Evolutionary conservation across 1,140 invertebrate genomes (phyloP), one percentile per base, ranked within the genome.

Genomic region (Apis dorsata): DNA sequence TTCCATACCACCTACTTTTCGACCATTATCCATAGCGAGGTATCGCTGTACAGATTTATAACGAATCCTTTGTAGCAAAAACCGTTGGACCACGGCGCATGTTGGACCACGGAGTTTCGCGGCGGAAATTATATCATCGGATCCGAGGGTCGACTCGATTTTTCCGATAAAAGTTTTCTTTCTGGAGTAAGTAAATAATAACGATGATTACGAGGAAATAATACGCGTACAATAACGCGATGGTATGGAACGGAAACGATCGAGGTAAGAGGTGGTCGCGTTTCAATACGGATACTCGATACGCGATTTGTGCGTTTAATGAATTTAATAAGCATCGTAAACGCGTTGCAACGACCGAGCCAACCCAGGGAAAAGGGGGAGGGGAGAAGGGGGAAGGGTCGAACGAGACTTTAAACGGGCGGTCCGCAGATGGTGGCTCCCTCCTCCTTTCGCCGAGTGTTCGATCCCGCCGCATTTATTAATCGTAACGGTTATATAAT

Each of bases 361-460:
- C 79, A 85, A 87, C 75, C 2, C 3, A 5, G 34, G 34, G 34
- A 5, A 44, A 44, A 73, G 66, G 7, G 34, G 34, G 34, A 7
- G 34, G 34, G 34, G 0, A 0, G 34, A 7, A 5, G 0, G 5
- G 34, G 4, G 5, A 7, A 3, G 4, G 70, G 80, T 79, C 82
- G 75, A 89, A 85, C 76, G 88, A 65, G 86, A 86, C 69, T 89
- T 89, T 90, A 85, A 90, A 86, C 83, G 83, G 59, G 72, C 34
- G 66, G 68, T 60, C 65, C 70, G 79, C 88, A 83, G 86, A 79
- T 83, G 85, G 83, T 79, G 65, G 34, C 34, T 21, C 3, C 12
- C 53, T 44, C 19, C n/a, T 79, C 19, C 28, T 79, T 60, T 65
- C 34, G 57, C 59, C 34, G 28, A 82, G 34, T 24, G 34, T 44